These are phyloP conservation scores for Silurus aristotelis DNA, from an alignment of 2,797 vertebrate species.

Conservation along the genomic window DNA sequence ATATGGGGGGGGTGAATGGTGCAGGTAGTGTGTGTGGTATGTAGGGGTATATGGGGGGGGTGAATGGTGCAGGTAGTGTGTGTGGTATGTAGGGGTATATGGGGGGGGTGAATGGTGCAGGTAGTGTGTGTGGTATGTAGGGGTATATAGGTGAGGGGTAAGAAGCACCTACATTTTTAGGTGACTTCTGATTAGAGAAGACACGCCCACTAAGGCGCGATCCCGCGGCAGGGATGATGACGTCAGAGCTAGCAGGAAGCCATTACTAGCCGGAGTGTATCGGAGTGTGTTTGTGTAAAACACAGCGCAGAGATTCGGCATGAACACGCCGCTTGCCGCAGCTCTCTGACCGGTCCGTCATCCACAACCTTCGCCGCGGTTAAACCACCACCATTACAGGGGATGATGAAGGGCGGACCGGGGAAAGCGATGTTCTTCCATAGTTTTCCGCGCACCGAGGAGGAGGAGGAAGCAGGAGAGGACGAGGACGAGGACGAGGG, in stretches of 20 bases:
- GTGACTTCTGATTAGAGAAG: slow-evolving; percentile 6
- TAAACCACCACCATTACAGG: no score
- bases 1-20: neutral
- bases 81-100: no score
- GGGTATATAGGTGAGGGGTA: no score
- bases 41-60: no score
- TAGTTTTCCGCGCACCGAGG: neutral
- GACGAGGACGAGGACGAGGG: slow-evolving; percentile 2
- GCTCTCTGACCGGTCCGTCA: no score
- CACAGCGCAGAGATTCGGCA: neutral
- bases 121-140: neutral
- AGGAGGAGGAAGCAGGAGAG: neutral
- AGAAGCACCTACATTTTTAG: neutral
- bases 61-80: neutral
- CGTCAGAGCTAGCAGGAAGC: neutral
- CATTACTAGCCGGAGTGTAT: slow-evolving; percentile 16
- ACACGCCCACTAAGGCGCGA: slow-evolving; percentile 7
- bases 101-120: neutral
- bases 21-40: neutral
- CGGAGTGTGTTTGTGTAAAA: neutral
- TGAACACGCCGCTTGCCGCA: no score
- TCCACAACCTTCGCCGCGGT: no score
- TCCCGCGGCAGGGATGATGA: neutral
- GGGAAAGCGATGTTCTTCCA: slow-evolving; percentile 15
- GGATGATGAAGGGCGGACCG: slow-evolving; percentile 14